phyloP scores from a whole-genome alignment of 2,113 vertebrate species.

The Dicrurus megarhynchus region DNA sequence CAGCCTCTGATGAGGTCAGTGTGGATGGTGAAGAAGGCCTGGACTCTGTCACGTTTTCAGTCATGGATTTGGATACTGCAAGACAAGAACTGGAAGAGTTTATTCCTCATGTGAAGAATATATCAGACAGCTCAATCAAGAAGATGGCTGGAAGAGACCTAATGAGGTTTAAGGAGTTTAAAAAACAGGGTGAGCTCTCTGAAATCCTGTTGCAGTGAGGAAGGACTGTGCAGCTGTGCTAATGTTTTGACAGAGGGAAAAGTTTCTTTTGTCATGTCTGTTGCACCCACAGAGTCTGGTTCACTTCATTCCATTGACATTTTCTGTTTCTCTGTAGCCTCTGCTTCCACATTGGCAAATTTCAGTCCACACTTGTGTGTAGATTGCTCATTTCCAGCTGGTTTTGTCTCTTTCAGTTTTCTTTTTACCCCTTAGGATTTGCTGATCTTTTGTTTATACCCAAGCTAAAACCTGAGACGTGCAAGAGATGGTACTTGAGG shows the following conservation, averaged over 20 bases:
- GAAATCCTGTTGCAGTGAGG: neutral
- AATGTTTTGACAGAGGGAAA: neutral
- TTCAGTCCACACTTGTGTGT: neutral
- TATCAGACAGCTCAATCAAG: constrained; percentile 22
- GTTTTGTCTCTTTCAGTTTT: neutral
- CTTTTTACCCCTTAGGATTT: neutral
- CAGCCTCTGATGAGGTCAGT: neutral
- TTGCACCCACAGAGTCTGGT: neutral
- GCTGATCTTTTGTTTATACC: neutral
- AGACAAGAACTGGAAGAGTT: constrained; percentile 69
- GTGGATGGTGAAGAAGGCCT: neutral
- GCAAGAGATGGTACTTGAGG: neutral
- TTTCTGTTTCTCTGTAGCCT: neutral
- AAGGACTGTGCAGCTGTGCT: neutral
- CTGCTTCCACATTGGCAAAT: neutral
- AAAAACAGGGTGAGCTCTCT: constrained; percentile 66
- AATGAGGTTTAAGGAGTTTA: constrained; percentile 66
- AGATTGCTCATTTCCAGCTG: neutral
- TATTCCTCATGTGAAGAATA: constrained; percentile 64
- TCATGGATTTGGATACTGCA: neutral
- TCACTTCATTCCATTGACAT: neutral
- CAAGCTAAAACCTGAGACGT: neutral
- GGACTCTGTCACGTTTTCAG: fast-evolving
- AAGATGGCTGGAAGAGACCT: constrained; percentile 72
- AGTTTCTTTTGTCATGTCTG: neutral